Evolutionary conservation across 2,888 invertebrate genomes (phyloP), one percentile per base, ranked within the genome.

Genomic region (Plebejus melissa): DNA sequence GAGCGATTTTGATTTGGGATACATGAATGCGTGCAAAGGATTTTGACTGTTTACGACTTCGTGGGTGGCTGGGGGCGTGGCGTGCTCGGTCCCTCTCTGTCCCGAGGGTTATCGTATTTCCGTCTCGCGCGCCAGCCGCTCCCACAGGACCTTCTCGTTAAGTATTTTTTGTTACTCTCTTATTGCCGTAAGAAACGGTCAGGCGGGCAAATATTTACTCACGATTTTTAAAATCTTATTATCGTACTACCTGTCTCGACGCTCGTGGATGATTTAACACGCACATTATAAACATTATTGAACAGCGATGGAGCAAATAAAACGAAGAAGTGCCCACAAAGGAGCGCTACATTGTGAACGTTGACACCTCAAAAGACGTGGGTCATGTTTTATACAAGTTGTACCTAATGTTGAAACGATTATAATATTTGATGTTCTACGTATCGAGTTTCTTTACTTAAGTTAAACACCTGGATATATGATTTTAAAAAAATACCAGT

Each of bases 31-130:
- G 90, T 91, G 91, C 92, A 91, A 91, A 91, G 91, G 93, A 92
- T 93, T 93, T 92, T 88, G 91, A 90, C 92, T 92, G 91, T 92
- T 93, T 91, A 93, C 87, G 90, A 87, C 93, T 88, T 90, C 93
- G 93, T 93, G 93, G 93, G 93, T 93, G 93, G 93, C 87, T 91
- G 86, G 90, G 90, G 93, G 93, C 93, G 93, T 89, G 92, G 90
- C 91, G 83, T 81, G 78, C 78, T 81, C 82, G 80, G 79, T 90
- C 90, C 82, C 82, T 79, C 80, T 91, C 85, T 78, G 79, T 87
- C 72, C 77, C 60, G 65, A 75, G 65, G 58, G 70, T 74, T 79
- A 80, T 74, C 77, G 80, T 86, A 86, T 84, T 58, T 82, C 83
- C 80, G 77, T 90, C 85, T 88, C 91, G 82, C 28, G 82, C 77